These are phyloP conservation scores for Megastigmus dorsalis DNA, from an alignment of 2,888 invertebrate genomes.

Conservation along the genomic window DNA sequence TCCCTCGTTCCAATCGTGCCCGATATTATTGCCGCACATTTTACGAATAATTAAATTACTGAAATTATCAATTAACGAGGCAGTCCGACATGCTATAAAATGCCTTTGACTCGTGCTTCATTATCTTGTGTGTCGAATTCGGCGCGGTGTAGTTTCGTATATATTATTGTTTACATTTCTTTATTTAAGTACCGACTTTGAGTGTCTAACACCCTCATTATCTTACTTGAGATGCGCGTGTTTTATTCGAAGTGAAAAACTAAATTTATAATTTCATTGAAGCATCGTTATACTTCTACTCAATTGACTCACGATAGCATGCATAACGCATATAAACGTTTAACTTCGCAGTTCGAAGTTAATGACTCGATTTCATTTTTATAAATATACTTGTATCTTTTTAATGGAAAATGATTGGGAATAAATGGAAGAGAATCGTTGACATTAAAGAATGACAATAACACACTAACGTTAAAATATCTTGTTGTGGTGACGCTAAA, in stretches of 20 bases:
- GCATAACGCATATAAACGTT: too few species aligned
- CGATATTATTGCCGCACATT: conserved; percentile 48
- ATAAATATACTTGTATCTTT: too few species aligned
- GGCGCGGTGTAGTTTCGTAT: not conserved
- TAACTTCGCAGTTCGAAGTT: too few species aligned
- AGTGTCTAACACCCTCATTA: conserved; percentile 3
- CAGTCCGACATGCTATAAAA: conserved; percentile 34
- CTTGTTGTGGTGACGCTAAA: too few species aligned
- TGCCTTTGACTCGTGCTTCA: conserved; percentile 21
- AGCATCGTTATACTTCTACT: not conserved
- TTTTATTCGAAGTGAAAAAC: conserved; percentile 5
- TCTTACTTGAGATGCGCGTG: not conserved
- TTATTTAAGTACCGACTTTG: conserved; percentile 2
- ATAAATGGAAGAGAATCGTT: too few species aligned
- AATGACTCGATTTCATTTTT: too few species aligned
- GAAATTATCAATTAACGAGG: conserved; percentile 48
- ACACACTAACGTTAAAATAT: too few species aligned
- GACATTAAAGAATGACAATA: too few species aligned
- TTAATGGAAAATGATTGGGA: too few species aligned
- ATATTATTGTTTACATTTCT: conserved; percentile 7
- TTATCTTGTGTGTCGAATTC: conserved; percentile 21
- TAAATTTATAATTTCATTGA: conserved; percentile 28
- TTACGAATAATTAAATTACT: conserved; percentile 47
- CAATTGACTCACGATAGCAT: too few species aligned
- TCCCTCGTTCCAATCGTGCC: not conserved